Base-by-base conservation (phyloP, 1,140 invertebrate genomes). In the Tetragnatha versicolor region DNA sequence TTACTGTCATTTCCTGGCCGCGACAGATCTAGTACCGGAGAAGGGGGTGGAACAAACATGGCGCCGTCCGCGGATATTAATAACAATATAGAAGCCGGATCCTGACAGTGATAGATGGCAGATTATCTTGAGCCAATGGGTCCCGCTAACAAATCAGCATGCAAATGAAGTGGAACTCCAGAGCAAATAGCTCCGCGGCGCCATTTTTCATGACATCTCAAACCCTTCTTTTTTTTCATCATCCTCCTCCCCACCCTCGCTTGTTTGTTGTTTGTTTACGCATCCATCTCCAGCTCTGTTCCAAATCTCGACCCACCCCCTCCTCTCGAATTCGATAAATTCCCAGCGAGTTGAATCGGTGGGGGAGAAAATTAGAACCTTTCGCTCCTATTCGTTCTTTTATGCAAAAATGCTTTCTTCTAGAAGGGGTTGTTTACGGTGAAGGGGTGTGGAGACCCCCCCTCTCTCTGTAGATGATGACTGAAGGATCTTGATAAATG, bases 151-250 rank as follows among this genome's bases (percentile, higher is more conserved):
- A 78, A 78, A 78, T 78, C 75, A 78, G 75, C 63, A 78, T 78
- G 75, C 63, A 78, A 78, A 78, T 78, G 75, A 78, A 78, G 61
- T 68, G 75, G 75, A 78, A 78, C 75, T 66, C 45, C n/a, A n/a
- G 49, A 42, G 47, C 75, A 78, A 78, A 78, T 78, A 78, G 75
- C 75, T 66, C 25, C 37, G 9, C 45, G 75, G 75, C 77, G 66
- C 77, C 77, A 79, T 79, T 79, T 79, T 79, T 79, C 66, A 79
- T 55, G 55, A 45, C 72, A 63, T 39, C n/a, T n/a, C n/a, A n/a
- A n/a, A n/a, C n/a, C 10, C 53, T 17, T 17, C 39, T 22, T 2
- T 47, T 17, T 47, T 47, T 47, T 17, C 20, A 17, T 55, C 3
- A 20, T 33, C 65, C 65, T 27, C 60, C 60, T 27, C 33, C 37